phyloP scores from a whole-genome alignment of 2,797 vertebrate genomes.

The Toxotes lorentzi region DNA sequence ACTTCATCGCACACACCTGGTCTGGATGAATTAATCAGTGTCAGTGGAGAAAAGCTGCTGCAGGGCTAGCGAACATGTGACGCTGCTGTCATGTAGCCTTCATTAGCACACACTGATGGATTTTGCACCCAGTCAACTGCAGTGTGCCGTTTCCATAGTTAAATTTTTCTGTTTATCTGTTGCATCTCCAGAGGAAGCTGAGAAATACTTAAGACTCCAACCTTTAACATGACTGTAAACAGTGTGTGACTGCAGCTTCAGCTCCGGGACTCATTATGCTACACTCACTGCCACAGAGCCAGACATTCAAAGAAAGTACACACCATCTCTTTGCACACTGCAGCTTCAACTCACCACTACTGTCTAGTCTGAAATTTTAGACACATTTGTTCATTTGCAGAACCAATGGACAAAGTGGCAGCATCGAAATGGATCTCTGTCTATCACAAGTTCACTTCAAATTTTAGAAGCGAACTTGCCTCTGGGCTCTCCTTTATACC shows the following conservation, averaged over 20 bases:
- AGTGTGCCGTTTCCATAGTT: conserved; percentile 17
- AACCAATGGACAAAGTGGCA: background rate
- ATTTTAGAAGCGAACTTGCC: conserved; percentile 25
- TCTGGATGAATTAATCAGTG: conserved; percentile 7
- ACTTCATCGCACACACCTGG: conserved; percentile 22
- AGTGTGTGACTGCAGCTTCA: conserved; percentile 43
- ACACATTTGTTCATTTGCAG: conserved; percentile 19
- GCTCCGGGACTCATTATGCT: conserved; percentile 63
- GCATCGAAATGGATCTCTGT: conserved; percentile 7
- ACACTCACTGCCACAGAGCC: conserved; percentile 23
- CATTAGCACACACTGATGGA: conserved; percentile 7
- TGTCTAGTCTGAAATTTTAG: conserved; percentile 18
- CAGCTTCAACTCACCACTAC: conserved; percentile 9
- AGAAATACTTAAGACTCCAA: conserved; percentile 32
- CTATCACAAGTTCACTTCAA: conserved; percentile 24
- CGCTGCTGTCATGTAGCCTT: conserved; percentile 1
- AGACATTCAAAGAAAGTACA: conserved; percentile 10
- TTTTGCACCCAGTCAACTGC: background rate
- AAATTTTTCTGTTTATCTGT: conserved; percentile 36
- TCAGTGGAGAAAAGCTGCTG: conserved; percentile 10
- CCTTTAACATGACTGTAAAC: conserved; percentile 66
- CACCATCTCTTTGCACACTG: conserved; percentile 14
- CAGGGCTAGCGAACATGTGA: conserved; percentile 16
- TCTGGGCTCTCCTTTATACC: conserved; percentile 31
- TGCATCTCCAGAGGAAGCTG: conserved; percentile 28